Evolutionary conservation across 2,888 invertebrate genomes (phyloP), one percentile per base, ranked within the genome.

Genomic region (Koerneria pararmatus): DNA sequence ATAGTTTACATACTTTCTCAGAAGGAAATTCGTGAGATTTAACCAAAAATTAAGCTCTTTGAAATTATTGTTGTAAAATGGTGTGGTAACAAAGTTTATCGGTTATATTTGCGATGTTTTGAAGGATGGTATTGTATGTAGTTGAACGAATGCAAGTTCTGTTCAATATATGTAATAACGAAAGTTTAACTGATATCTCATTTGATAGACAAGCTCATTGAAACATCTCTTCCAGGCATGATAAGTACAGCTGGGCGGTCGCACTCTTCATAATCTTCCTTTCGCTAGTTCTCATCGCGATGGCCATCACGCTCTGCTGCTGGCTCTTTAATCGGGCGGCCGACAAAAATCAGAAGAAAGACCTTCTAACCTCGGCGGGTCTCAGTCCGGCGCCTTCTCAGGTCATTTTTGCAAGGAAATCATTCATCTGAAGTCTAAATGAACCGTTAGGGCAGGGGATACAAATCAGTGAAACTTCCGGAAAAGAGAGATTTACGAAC

Each of bases 211-310:
- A 51, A 27, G 29, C 51, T 51, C 24, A 49, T 34, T n/a, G 41
- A 5, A 24, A 24, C 37, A 35, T 15, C 37, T 37, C 41, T 56
- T 74, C 8, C 65, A 76, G 76, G 76, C 71, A 73, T 51, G 69
- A 71, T 37, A 69, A 70, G 48, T 76, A 76, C 65, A 74, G 74
- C 27, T 76, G 74, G 74, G 76, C 76, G 5, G 74, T 76, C 19
- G 76, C 76, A n/a, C 65, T 76, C 31, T 73, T 76, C 67, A 74
- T 76, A 41, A 72, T 76, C 49, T 74, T 76, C 71, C 74, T 74
- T 58, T 53, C 66, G 35, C 66, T 76, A 49, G 74, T 76, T 46
- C 71, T 76, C 66, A 58, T 74, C 34, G 73, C 72, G 3, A 70
- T 74, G 34, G 71, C 70, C 37, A 68, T 71, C 41, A 71, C 72